These are phyloP conservation scores for Raja brachyura DNA, from an alignment of 2,113 vertebrate genomes.

Conservation along the genomic window DNA sequence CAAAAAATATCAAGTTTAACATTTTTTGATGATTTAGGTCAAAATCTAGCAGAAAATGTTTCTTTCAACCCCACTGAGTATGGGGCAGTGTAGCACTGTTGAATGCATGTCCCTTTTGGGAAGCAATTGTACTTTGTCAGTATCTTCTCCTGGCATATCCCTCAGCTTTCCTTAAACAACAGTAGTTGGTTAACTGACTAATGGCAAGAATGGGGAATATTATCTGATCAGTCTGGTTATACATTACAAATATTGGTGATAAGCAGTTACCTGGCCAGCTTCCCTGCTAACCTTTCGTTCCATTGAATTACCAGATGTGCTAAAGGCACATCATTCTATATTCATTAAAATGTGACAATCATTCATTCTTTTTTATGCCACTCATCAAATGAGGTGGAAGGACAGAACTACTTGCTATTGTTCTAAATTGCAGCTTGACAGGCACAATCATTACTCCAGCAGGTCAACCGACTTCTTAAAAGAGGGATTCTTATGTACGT, in stretches of 20 bases:
- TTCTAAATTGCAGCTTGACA: neutral
- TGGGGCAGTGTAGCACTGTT: neutral
- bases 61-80: neutral
- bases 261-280: neutral
- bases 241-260: neutral
- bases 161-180: neutral
- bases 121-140: neutral
- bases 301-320: neutral
- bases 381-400: neutral
- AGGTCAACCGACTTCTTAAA: neutral
- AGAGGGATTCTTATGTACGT: neutral
- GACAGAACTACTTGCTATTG: neutral
- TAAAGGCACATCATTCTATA: neutral
- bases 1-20: neutral
- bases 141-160: neutral
- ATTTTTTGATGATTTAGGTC: neutral
- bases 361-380: neutral
- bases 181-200: neutral
- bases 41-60: neutral
- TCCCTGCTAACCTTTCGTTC: neutral
- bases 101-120: neutral
- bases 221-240: neutral
- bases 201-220: neutral
- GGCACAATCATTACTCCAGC: neutral
- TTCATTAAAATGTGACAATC: conserved; percentile 5